Evolutionary conservation across 53 echinoderm and acorn worm genomes (phyloP), one percentile per base, ranked within the genome.

Genomic region (Stichopus horrens): DNA sequence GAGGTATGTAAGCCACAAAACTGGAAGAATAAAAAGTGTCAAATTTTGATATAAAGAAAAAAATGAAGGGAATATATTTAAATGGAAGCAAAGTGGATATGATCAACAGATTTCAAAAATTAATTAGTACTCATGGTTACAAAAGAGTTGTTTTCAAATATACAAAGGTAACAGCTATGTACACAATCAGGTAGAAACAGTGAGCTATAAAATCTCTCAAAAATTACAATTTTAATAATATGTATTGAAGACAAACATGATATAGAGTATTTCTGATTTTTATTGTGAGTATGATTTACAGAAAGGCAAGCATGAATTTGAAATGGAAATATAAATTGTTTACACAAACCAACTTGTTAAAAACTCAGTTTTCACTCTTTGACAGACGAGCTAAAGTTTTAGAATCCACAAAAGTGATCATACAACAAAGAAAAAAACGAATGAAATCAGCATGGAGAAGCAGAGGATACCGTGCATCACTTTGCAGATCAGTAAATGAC

Each of bases 1-100:
- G 81, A 81, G 81, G 81, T 81, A 81, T 81, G 57, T 81, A 81
- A 81, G 81, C 81, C 81, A 81, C 54, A 53, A 81, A n/a, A 56
- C 57, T 21, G 23, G 6, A 81, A 58, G 55, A 81, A 21, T 7
- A 71, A 13, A 71, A n/a, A 18, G 7, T 7, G 19, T n/a, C 18
- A 16, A 71, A n/a, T 63, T 63, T 10, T 63, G n/a, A 16, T 71
- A 71, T 16, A 20, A 79, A 79, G 8, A 79, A 56, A 81, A 52
- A 53, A 81, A 57, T 9, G 57, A 56, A n/a, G 58, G 19, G 18
- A 81, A 56, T 21, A 20, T 23, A 52, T 13, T 56, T 21, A 4
- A 81, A 81, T 14, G 20, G 21, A 21, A 57, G 21, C 9, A 4
- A 20, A 56, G 18, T 7, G 21, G 18, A 57, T 18, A 81, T 54